Evolutionary conservation across 2,888 invertebrate species (phyloP).

Genomic region (Pedicia rivosa): DNA sequence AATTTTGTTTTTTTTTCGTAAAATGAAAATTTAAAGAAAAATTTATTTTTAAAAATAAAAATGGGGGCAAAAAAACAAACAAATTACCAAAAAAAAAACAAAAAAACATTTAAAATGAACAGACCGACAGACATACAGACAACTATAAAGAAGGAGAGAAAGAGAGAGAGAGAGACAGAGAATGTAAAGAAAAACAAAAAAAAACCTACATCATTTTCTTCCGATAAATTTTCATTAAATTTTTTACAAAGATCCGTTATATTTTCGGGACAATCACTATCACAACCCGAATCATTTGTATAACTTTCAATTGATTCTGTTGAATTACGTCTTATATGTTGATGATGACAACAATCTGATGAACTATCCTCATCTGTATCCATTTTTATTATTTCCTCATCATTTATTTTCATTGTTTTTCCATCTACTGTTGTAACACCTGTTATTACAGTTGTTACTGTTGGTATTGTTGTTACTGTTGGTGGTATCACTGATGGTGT

Average conservation of each 20-base stretch:
- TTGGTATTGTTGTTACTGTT: constrained; percentile 3
- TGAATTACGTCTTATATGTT: constrained; percentile 13
- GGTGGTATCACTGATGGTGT: constrained; percentile 7
- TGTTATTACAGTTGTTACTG: constrained; percentile 3
- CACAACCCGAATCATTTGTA: constrained; percentile 23
- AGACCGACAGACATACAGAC: too few relatives aligned
- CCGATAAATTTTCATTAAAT: constrained; percentile 29
- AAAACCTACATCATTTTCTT: constrained; percentile 10
- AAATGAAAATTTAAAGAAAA: too few relatives aligned
- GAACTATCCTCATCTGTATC: constrained; percentile 24
- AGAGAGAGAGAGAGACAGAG: too few relatives aligned
- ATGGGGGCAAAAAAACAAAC: too few relatives aligned
- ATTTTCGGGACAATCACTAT: constrained; percentile 14
- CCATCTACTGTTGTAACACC: neutral
- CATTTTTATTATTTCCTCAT: constrained; percentile 1
- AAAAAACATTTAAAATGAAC: too few relatives aligned
- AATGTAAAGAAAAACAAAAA: too few relatives aligned
- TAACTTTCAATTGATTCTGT: too few relatives aligned
- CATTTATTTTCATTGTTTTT: neutral
- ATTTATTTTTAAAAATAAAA: too few relatives aligned
- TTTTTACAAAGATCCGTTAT: constrained; percentile 22
- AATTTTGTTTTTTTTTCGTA: too few relatives aligned
- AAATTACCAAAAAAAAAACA: too few relatives aligned
- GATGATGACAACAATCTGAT: constrained; percentile 15
- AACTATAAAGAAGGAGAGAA: too few relatives aligned